Conservation (phyloP, 2,797 vertebrate genomes). For the Notolabrus celidotus region DNA sequence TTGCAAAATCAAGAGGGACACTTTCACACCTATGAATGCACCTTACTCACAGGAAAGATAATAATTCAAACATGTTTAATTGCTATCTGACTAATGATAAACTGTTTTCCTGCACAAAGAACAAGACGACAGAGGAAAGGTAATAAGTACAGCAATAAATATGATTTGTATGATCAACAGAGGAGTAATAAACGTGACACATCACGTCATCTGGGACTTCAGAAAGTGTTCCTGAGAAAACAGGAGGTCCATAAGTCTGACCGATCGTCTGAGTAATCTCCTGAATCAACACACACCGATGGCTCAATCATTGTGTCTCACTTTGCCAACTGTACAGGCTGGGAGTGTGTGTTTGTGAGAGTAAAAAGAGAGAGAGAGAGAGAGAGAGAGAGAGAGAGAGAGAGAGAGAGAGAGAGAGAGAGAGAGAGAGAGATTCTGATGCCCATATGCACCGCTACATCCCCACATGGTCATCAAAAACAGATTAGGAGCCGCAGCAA, state of each 20-base stretch:
- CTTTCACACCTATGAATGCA: not conserved
- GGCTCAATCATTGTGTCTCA: constrained; percentile 72
- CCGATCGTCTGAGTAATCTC: constrained; percentile 79
- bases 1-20: not conserved
- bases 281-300: constrained; percentile 76
- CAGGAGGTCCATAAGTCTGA: constrained; percentile 77
- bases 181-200: constrained; percentile 55
- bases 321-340: constrained; percentile 72
- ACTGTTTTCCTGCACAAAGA: constrained; percentile 22
- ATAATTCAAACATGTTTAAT: not conserved
- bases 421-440: constrained; percentile 36
- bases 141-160: constrained; percentile 42
- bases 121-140: constrained; percentile 5
- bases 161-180: constrained; percentile 41
- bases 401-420: not conserved
- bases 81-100: not conserved
- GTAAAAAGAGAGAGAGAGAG: constrained; percentile 2
- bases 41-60: not conserved
- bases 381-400: constrained; percentile 29
- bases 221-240: constrained; percentile 62
- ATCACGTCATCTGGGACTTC: constrained; percentile 49
- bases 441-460: constrained; percentile 82
- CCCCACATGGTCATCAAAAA: constrained; percentile 86
- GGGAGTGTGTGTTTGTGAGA: constrained; percentile 28
- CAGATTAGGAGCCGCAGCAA: constrained; percentile 88